These are phyloP conservation scores for Drosophila malerkotliana DNA, from an alignment of 1,140 invertebrate genomes.

Conservation along the genomic window DNA sequence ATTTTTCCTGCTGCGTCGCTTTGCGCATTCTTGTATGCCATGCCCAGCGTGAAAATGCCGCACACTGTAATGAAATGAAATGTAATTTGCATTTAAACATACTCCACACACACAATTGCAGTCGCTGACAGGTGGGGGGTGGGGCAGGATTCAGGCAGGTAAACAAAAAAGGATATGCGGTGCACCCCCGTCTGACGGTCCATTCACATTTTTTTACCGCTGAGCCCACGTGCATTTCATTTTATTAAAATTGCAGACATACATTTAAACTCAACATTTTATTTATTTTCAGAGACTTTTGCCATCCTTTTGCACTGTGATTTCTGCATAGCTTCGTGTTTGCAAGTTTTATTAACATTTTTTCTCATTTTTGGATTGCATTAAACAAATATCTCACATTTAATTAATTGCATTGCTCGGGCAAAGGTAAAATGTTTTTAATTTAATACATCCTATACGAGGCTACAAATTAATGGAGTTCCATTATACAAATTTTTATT, in stretches of 20 bases:
- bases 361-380: constrained; percentile 9
- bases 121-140: constrained; percentile 23
- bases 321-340: constrained; percentile 39
- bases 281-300: constrained; percentile 39
- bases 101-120: constrained; percentile 14
- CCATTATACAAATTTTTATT: neutral
- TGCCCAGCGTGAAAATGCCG: constrained; percentile 73
- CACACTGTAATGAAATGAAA: constrained; percentile 77
- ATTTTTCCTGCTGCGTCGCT: constrained; percentile 14
- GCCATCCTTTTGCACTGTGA: constrained; percentile 20
- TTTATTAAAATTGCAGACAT: constrained; percentile 80
- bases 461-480: neutral
- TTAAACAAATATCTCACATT: constrained; percentile 47
- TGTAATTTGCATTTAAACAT: constrained; percentile 80
- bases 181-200: constrained; percentile 26
- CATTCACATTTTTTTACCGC: constrained; percentile 66
- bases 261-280: constrained; percentile 69
- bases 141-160: neutral
- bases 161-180: constrained; percentile 23
- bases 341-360: constrained; percentile 19
- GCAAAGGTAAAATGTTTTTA: constrained; percentile 12
- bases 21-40: constrained; percentile 58
- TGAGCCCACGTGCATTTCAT: constrained; percentile 74
- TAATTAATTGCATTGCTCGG: constrained; percentile 49
- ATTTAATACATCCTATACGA: constrained; percentile 1